Evolutionary conservation across 2,797 vertebrate species (phyloP).

Genomic region (Ptychadena robeensis): DNA sequence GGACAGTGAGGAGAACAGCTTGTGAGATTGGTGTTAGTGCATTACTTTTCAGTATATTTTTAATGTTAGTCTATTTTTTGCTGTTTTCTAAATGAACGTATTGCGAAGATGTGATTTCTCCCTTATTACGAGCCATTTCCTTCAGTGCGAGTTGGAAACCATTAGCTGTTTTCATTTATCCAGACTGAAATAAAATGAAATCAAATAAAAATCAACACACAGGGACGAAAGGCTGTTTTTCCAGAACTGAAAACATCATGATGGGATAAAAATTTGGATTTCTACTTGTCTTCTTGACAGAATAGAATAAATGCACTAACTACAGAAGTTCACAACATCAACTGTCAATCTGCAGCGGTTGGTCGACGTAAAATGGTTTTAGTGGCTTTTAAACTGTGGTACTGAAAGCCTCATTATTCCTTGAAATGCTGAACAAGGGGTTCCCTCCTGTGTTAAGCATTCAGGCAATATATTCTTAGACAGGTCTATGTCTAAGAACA

Average conservation of each 20-base stretch:
- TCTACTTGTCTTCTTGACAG: not conserved
- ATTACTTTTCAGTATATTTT: slow-evolving; percentile 27
- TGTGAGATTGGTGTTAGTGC: slow-evolving; percentile 25
- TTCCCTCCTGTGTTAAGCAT: too few species aligned
- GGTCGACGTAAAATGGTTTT: too few species aligned
- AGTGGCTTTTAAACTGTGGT: too few species aligned
- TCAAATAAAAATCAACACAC: slow-evolving; percentile 10
- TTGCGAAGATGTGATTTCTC: slow-evolving; percentile 70
- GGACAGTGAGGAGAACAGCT: slow-evolving; percentile 19
- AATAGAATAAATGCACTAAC: not conserved
- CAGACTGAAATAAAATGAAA: slow-evolving; percentile 32
- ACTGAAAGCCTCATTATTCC: too few species aligned
- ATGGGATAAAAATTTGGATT: not conserved
- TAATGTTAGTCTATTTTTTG: slow-evolving; percentile 51
- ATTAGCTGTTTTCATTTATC: slow-evolving; percentile 46
- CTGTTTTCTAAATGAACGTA: slow-evolving; percentile 65
- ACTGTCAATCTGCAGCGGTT: too few species aligned
- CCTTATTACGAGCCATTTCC: slow-evolving; percentile 68
- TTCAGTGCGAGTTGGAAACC: slow-evolving; percentile 62
- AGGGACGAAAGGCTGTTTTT: slow-evolving; percentile 15
- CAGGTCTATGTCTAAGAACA: too few species aligned
- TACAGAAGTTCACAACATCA: too few species aligned
- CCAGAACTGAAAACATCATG: not conserved
- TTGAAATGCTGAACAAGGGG: too few species aligned
- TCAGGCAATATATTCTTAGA: too few species aligned